Conservation (phyloP, 2,888 invertebrate genomes). For the Lordiphosa andalusiaca region DNA sequence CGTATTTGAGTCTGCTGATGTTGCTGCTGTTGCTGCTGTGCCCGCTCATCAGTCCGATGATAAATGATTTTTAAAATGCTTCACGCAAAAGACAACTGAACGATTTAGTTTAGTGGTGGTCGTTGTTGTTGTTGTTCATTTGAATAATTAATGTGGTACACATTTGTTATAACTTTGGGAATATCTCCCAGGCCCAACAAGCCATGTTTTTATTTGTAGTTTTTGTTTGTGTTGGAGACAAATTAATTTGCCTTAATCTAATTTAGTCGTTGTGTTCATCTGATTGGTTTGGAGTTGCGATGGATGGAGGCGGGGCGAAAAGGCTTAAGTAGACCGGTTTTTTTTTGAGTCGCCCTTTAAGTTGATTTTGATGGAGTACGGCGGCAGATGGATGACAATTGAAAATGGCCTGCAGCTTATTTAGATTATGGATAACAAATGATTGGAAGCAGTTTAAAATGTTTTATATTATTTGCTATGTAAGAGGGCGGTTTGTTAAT, state of each 20-base stretch:
- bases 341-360: background rate
- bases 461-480: too few species aligned
- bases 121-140: slow-evolving; percentile 18
- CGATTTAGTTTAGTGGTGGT: slow-evolving; percentile 50
- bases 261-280: slow-evolving; percentile 55
- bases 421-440: too few species aligned
- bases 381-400: background rate
- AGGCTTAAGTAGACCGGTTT: slow-evolving; percentile 7
- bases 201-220: background rate
- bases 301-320: too few species aligned
- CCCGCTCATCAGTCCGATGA: slow-evolving; percentile 57
- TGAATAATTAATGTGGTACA: slow-evolving; percentile 59
- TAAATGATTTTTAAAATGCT: slow-evolving; percentile 66
- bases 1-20: slow-evolving; percentile 29
- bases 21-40: background rate
- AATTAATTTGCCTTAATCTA: slow-evolving; percentile 58
- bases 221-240: slow-evolving; percentile 5
- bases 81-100: slow-evolving; percentile 40
- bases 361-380: slow-evolving; percentile 3
- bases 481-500: too few species aligned
- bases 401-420: too few species aligned
- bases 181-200: slow-evolving; percentile 12
- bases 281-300: slow-evolving; percentile 41
- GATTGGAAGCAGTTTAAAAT: too few species aligned
- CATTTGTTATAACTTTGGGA: slow-evolving; percentile 36